A percentile compares a stretch with the other conserved stretches of the same genome.
phyloP scores from a whole-genome alignment of 2,113 vertebrate genomes.

The Tetraodon nigroviridis region DNA sequence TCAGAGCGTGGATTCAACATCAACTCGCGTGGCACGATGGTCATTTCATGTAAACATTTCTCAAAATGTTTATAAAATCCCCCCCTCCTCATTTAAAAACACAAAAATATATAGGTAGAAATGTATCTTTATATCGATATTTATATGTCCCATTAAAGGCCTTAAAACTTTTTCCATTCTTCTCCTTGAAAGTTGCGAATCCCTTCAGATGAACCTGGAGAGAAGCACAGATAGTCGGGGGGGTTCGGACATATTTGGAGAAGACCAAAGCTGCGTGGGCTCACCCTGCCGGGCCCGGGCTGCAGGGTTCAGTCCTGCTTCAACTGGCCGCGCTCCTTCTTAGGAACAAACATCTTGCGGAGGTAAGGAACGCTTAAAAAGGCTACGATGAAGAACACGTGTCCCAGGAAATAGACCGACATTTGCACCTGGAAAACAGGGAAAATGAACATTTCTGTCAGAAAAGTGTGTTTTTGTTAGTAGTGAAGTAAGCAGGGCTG shows the following conservation, averaged over 20 bases:
- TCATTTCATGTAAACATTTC: conserved; percentile 69
- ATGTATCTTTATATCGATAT: neutral
- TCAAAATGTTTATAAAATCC: conserved; percentile 63
- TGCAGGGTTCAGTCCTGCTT: conserved; percentile 64
- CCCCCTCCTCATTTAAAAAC: conserved; percentile 55
- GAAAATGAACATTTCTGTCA: too few species aligned
- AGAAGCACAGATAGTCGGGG: conserved; percentile 8
- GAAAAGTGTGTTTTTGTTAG: neutral
- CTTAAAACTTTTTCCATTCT: conserved; percentile 72
- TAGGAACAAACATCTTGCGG: conserved; percentile 84
- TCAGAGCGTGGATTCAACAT: conserved; percentile 48
- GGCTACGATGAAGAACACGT: conserved; percentile 81
- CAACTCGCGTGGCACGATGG: conserved; percentile 66
- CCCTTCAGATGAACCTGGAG: conserved; percentile 56
- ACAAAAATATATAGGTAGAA: conserved; percentile 68
- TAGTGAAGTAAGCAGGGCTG: too few species aligned
- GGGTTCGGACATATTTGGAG: neutral
- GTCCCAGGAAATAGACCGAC: conserved; percentile 88
- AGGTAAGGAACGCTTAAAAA: conserved; percentile 81
- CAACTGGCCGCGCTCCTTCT: conserved; percentile 61
- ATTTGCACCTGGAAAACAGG: conserved; percentile 81
- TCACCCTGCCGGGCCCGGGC: conserved; percentile 41
- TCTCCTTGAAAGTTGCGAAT: conserved; percentile 54
- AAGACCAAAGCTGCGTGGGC: neutral
- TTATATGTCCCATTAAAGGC: conserved; percentile 74